These are phyloP conservation scores for Acrocephalus arundinaceus DNA, from an alignment of 2,113 vertebrate species.

Conservation along the genomic window DNA sequence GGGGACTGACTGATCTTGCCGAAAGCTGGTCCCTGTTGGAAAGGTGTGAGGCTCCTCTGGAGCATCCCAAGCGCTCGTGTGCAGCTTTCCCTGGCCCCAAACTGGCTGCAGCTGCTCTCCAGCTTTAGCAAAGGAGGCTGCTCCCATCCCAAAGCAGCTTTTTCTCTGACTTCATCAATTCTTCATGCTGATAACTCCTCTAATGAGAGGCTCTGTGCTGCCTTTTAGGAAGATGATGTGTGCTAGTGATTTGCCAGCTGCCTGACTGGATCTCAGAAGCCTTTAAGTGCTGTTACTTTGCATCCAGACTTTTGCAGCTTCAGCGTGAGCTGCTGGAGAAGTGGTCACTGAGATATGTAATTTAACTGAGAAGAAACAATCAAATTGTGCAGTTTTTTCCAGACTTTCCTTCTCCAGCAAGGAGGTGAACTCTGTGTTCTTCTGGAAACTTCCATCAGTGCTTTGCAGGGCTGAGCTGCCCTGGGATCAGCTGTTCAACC, in stretches of 20 bases:
- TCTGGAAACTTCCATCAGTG: neutral
- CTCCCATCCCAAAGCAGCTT: neutral
- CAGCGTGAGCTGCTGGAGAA: neutral
- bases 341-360: neutral
- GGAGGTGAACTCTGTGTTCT: neutral
- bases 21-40: neutral
- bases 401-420: neutral
- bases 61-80: rapidly evolving
- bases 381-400: neutral
- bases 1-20: neutral
- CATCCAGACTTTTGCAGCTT: neutral
- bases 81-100: neutral
- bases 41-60: neutral
- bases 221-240: conserved; percentile 26
- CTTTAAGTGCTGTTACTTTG: neutral
- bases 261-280: neutral
- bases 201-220: neutral
- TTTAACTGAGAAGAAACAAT: neutral
- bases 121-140: neutral
- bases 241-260: neutral
- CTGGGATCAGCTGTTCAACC: neutral
- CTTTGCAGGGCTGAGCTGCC: neutral
- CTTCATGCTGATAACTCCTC: conserved; percentile 2
- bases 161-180: neutral
- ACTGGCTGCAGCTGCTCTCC: neutral